Base-by-base conservation (phyloP, 64 coral and sea anemone genomes). In the Porites australiensis region DNA sequence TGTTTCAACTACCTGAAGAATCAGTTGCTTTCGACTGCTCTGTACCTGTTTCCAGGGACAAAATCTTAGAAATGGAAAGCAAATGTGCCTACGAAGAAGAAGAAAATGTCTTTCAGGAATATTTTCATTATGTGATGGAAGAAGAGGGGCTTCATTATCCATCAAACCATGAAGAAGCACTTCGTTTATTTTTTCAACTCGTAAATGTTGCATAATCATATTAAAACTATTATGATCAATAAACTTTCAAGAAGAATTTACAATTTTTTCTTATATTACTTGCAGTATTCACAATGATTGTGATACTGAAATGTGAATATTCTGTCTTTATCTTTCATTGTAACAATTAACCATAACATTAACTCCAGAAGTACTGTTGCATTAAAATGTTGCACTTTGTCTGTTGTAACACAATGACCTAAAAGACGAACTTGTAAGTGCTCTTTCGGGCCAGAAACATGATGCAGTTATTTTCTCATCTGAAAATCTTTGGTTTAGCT, bases 31-130 rank as follows among this genome's bases (percentile, higher is more conserved):
- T 90, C 59, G 89, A 90, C 66, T 90, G 77, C 68, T 50, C 19
- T 69, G 77, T 90, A 15, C 44, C 88, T 63, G 44, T 89, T 7
- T 63, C 59, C 8, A 66, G 21, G 75, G 88, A 63, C 23, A 89
- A 64, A 53, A 50, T 79, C 46, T 65, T 20, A 6, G 60, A 89
- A 49, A 75, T 74, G 74, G 88, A 77, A 76, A 47, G 20, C n/a
- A 76, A 62, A 59, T 64, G 60, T 79, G 55, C n/a, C 20, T 58
- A 77, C 44, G 57, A 63, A 60, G 50, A 79, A 66, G 87, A 63
- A 78, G 72, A 89, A 16, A 86, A 86, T 86, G 58, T 70, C 59
- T 67, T 46, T 89, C 88, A 89, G 75, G 88, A 89, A 78, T 89
- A 89, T 66, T 89, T 89, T 75, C 75, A 89, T 79, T 79, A 89